Evolutionary conservation across 2,797 vertebrate genomes (phyloP).

Genomic region (Hoplostethus atlanticus): DNA sequence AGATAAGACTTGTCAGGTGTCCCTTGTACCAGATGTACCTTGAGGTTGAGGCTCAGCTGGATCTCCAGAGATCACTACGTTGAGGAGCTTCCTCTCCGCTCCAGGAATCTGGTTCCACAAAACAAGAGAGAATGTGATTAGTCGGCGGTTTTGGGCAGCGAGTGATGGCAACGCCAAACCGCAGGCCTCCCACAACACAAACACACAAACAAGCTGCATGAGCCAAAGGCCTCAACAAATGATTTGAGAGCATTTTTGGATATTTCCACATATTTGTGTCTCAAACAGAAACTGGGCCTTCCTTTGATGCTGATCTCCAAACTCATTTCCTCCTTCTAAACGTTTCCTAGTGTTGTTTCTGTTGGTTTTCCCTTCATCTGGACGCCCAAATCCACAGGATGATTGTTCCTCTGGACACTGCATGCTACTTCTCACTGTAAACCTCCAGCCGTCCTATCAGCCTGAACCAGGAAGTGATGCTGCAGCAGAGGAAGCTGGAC

Average conservation of each 20-base stretch:
- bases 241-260: background rate
- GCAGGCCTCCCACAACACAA: constrained; percentile 1
- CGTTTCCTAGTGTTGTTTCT: background rate
- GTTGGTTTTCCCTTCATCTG: background rate
- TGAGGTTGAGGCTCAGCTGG: background rate
- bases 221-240: background rate
- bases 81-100: constrained; percentile 69
- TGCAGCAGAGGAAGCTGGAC: too few relatives aligned
- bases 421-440: background rate
- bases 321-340: constrained; percentile 20
- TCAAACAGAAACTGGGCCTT: background rate
- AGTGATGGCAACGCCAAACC: constrained; percentile 11
- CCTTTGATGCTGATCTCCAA: constrained; percentile 8
- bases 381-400: background rate
- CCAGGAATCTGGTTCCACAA: constrained; percentile 65
- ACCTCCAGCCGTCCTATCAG: background rate
- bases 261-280: background rate
- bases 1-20: too few relatives aligned
- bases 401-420: background rate
- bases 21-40: constrained; percentile 47
- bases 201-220: background rate
- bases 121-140: constrained; percentile 42
- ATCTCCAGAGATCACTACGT: constrained; percentile 43
- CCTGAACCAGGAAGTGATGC: too few relatives aligned
- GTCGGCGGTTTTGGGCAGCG: constrained; percentile 3